A percentile compares a stretch with the other conserved stretches of the same genome.
phyloP scores from a whole-genome alignment of 2,113 vertebrate species.

The Gopherus evgoodei region DNA sequence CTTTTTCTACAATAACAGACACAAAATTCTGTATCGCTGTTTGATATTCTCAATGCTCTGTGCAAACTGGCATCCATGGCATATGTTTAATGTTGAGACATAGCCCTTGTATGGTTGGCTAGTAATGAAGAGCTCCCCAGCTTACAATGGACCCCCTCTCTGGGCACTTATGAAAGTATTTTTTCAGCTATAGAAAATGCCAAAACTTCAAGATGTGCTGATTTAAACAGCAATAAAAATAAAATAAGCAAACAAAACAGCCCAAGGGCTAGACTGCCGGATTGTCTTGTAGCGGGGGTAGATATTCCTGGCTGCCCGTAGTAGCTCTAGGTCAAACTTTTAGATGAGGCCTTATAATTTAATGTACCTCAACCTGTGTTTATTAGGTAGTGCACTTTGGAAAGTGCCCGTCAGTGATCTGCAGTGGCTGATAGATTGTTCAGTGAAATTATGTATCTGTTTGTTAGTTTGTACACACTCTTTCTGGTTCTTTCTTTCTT shows the following conservation, averaged over 20 bases:
- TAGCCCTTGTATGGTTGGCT: rapidly evolving
- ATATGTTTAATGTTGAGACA: not conserved
- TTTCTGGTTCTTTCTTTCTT: not conserved
- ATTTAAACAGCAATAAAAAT: not conserved
- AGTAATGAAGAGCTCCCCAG: rapidly evolving
- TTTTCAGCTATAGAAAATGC: not conserved
- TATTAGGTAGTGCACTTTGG: not conserved
- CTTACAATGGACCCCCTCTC: not conserved
- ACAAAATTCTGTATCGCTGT: not conserved
- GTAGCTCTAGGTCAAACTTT: not conserved
- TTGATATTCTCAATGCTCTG: not conserved
- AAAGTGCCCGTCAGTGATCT: not conserved
- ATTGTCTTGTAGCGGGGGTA: not conserved
- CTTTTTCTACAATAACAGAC: not conserved
- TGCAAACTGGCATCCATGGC: not conserved
- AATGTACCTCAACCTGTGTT: not conserved
- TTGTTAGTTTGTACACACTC: not conserved
- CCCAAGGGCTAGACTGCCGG: not conserved
- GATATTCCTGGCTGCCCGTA: not conserved
- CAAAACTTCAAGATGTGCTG: not conserved
- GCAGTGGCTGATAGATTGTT: not conserved
- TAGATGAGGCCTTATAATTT: not conserved
- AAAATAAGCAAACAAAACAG: not conserved
- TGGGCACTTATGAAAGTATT: not conserved
- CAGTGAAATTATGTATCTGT: not conserved